Evolutionary conservation across 2,113 vertebrate species (phyloP), one percentile per base, ranked within the genome.

Genomic region (Hippocampus comes): DNA sequence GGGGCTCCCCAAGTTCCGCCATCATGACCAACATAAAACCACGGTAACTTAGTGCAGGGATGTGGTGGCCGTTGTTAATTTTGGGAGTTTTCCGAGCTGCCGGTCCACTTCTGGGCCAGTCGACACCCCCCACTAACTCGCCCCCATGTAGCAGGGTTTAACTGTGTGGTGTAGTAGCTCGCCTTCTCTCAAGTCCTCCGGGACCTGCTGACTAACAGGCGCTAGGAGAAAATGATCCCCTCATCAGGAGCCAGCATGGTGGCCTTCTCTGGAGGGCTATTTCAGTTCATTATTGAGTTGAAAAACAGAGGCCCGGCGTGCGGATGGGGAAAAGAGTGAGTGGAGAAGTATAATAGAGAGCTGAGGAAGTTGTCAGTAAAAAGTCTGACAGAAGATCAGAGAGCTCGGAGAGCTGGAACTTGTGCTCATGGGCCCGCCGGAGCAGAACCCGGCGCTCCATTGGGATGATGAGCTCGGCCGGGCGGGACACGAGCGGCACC

Each of bases 281-380:
- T 88, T 84, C 74, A 86, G 85, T 88, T 87, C 79, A 85, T 89
- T 91, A 91, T 91, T 89, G 90, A 89, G 88, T 89, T 89, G 86
- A 89, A 89, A 91, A 87, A 83, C 82, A 88, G 83, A 89, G 82
- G 81, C 74, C 76, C 80, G 81, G 87, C 12, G 73, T 78, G 67
- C 65, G 69, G 73, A 72, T 61, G 73, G 15, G 53, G 11, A 83
- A 80, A 80, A 71, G 81, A 82, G 84, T 84, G 84, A 81, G 80
- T 79, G 60, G 72, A 80, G 73, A 73, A 84, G 82, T 82, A 88
- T 78, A 88, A 89, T 74, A 82, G 79, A 82, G 76, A 80, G 73
- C 78, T 71, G 79, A 84, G 85, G 85, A 88, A 90, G 89, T 87
- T 86, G 87, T 91, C 88, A 88, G 86, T 72, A 74, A 76, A 78